Percentiles rank a stretch among this genome's conserved stretches.
Evolutionary conservation across 2,888 invertebrate species (phyloP).

Genomic region (Caenorhabditis parvicauda): DNA sequence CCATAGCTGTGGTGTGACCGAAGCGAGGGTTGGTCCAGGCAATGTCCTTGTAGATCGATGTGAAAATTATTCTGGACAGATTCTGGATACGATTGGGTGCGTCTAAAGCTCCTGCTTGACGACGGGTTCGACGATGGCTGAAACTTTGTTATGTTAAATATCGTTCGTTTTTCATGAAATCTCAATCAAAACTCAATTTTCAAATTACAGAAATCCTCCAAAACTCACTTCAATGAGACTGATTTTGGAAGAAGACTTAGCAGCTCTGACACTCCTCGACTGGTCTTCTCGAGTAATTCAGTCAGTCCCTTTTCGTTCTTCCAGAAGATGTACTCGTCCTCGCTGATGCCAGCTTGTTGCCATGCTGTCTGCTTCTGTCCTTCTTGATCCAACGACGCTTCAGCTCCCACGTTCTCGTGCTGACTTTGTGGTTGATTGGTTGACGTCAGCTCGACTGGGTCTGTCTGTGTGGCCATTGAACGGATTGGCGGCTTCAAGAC

Average conservation of each 20-base stretch:
- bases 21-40: constrained; percentile 18
- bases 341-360: constrained; percentile 15
- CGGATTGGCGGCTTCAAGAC: constrained; percentile 22
- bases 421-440: constrained; percentile 7
- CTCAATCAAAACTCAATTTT: too few species aligned
- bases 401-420: constrained; percentile 6
- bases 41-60: constrained; percentile 30
- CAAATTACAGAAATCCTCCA: too few species aligned
- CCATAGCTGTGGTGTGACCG: constrained; percentile 19
- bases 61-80: constrained; percentile 23
- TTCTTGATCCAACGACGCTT: constrained; percentile 15
- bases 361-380: constrained; percentile 11
- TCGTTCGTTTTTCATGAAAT: too few species aligned
- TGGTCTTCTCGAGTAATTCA: constrained; percentile 17
- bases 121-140: constrained; percentile 11
- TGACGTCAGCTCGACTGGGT: constrained; percentile 8
- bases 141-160: too few species aligned
- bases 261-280: constrained; percentile 18
- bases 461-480: constrained; percentile 30
- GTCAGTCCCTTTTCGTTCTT: constrained; percentile 22
- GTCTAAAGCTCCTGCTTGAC: constrained; percentile 4
- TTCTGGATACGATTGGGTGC: neutral
- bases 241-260: constrained; percentile 22
- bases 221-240: too few species aligned
- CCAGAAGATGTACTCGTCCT: constrained; percentile 36